Evolutionary conservation across 2,888 invertebrate species (phyloP), one percentile per base, ranked within the genome.

Genomic region (Ecdyonurus torrentis): DNA sequence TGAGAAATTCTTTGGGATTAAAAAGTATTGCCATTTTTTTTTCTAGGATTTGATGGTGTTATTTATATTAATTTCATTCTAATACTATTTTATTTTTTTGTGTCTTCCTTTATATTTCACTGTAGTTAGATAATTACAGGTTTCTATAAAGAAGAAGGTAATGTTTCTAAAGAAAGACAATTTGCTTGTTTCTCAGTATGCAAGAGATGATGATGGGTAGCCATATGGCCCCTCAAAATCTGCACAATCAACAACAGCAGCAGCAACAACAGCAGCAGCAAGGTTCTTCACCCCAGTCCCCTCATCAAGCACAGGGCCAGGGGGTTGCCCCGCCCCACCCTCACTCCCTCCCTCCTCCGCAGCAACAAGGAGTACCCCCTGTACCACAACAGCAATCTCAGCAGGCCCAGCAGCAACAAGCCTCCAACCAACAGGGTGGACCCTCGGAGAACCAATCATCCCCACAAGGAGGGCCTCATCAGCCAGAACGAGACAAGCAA

Each of bases 191-290:
- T 63, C 60, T 58, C 61, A 66, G 66, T 63, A 64, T 66, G 53
- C 65, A 66, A 61, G 66, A 66, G 60, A 61, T 66, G 65, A 65
- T 66, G 66, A 64, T 64, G 53, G 63, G 64, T 55, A 66, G 63
- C 60, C 58, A 65, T 20, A 63, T 64, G 37, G 65, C 64, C 59
- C 64, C 63, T 18, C 66, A 65, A 59, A 65, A 61, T 15, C 65
- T 64, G 25, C 66, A 64, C 10, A 59, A 62, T n/a, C 59, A 52
- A 20, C 66, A 65, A 1, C 61, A 64, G 5, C 61, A 62, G n/a
- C 65, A 65, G 24, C 61, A 65, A 22, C 74, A 74, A 1, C 71
- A 74, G 52, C 74, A 75, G 1, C 75, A 75, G 60, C 60, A 65
- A 63, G 61, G 25, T 37, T 5, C 2, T 1, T 23, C 23, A n/a